These are phyloP conservation scores for Andrena cerasifolii DNA, from an alignment of 1,140 invertebrate species.

Conservation along the genomic window DNA sequence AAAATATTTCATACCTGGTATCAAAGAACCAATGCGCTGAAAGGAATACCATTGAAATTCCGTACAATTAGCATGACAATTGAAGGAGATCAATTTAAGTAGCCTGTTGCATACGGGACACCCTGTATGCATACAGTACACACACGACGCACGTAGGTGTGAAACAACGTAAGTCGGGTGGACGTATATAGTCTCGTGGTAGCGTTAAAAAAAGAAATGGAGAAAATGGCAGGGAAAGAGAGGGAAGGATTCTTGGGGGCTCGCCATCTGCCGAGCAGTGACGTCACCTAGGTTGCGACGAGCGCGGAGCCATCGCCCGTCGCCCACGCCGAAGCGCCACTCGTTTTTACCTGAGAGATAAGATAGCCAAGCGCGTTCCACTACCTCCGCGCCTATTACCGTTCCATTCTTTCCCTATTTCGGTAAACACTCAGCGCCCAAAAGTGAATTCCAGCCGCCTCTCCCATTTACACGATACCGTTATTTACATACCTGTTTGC, in stretches of 20 bases:
- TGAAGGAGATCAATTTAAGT: too few relatives aligned
- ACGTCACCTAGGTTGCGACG: constrained; percentile 12
- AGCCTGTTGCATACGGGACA: too few relatives aligned
- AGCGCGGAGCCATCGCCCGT: constrained; percentile 11
- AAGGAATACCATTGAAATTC: too few relatives aligned
- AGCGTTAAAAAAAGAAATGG: not conserved
- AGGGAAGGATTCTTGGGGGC: constrained; percentile 31
- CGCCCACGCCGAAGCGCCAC: not conserved
- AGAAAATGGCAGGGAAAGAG: not conserved
- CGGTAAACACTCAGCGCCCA: not conserved
- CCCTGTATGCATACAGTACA: too few relatives aligned
- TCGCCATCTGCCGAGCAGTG: constrained; percentile 41
- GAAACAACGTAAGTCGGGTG: too few relatives aligned
- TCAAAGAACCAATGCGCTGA: too few relatives aligned
- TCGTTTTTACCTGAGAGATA: constrained; percentile 20
- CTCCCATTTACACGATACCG: not conserved
- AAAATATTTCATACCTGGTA: too few relatives aligned
- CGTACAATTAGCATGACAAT: too few relatives aligned
- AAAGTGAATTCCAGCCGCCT: not conserved
- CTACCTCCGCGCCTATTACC: not conserved
- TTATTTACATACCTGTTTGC: not conserved
- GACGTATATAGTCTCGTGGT: not conserved
- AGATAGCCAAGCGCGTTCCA: constrained; percentile 16
- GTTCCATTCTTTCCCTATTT: not conserved
- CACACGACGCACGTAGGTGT: too few relatives aligned